phyloP scores from a whole-genome alignment of 2,113 vertebrate genomes.

The Brachypteracias leptosomus region DNA sequence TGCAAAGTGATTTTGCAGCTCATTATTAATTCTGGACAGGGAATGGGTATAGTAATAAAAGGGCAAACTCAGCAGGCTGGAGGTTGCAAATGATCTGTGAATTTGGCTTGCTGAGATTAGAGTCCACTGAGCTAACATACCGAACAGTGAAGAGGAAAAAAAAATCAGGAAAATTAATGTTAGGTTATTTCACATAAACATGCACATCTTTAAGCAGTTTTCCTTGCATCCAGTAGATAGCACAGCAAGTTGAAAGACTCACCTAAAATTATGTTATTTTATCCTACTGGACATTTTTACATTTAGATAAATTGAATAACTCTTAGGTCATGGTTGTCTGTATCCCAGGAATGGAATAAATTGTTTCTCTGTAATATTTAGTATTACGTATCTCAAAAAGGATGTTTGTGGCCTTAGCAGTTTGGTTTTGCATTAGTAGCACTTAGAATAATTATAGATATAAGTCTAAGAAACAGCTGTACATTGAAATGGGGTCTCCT shows the following conservation, averaged over 20 bases:
- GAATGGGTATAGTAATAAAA: background rate
- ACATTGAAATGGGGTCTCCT: background rate
- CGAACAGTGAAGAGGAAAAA: background rate
- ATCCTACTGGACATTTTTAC: background rate
- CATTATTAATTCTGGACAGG: background rate
- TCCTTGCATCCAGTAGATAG: background rate
- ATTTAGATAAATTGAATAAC: background rate
- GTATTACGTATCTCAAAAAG: background rate
- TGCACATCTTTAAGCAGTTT: background rate
- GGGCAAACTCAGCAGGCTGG: background rate
- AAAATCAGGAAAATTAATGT: background rate
- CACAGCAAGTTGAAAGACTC: background rate
- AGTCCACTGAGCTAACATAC: background rate
- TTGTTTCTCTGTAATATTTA: background rate
- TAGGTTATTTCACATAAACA: background rate
- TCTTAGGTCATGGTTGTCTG: background rate
- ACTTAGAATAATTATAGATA: rapidly evolving
- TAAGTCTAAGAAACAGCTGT: background rate
- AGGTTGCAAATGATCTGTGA: background rate
- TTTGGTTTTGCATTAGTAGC: background rate
- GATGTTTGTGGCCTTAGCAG: background rate
- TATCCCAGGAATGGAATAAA: background rate
- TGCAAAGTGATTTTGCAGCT: background rate
- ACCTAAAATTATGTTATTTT: background rate
- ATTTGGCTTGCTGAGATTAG: background rate